Evolutionary conservation across 2,797 vertebrate species (phyloP).

Genomic region (Microctenopoma lineatum): DNA sequence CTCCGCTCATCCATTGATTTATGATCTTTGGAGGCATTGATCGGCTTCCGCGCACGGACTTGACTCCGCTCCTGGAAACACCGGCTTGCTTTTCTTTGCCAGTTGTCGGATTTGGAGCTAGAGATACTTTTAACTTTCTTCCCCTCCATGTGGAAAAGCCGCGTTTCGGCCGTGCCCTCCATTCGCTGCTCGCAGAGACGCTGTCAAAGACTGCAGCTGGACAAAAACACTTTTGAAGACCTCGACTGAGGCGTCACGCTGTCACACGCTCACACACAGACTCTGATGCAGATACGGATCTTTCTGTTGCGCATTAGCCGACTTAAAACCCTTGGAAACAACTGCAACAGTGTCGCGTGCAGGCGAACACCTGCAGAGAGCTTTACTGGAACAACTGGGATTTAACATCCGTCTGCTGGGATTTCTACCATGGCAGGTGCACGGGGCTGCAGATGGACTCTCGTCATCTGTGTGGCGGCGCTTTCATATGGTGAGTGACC

Average conservation of each 20-base stretch:
- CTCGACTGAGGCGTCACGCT: conserved; percentile 10
- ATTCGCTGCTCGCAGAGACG: conserved; percentile 5
- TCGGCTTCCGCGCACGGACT: conserved; percentile 28
- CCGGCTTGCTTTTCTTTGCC: not conserved
- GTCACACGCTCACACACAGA: conserved; percentile 1
- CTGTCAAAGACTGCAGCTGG: conserved; percentile 12
- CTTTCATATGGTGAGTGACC: conserved; percentile 79
- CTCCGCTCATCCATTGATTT: conserved; percentile 48
- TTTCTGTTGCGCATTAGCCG: conserved; percentile 49
- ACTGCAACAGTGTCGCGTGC: conserved; percentile 40
- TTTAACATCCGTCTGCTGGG: conserved; percentile 68
- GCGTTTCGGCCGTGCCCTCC: conserved; percentile 25
- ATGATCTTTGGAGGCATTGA: conserved; percentile 29
- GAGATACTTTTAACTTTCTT: conserved; percentile 75
- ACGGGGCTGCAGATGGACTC: conserved; percentile 74
- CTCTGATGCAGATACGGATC: conserved; percentile 10
- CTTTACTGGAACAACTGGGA: conserved; percentile 68
- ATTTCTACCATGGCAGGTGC: conserved; percentile 81
- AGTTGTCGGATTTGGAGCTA: conserved; percentile 18
- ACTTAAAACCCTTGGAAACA: conserved; percentile 56
- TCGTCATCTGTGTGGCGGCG: conserved; percentile 73
- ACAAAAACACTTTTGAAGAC: conserved; percentile 36
- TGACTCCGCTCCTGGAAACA: conserved; percentile 7
- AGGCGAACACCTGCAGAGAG: conserved; percentile 53
- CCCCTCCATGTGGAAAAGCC: conserved; percentile 34